Evolutionary conservation across 53 echinoderm and acorn worm genomes (phyloP).

Genomic region (Henricia sp.): DNA sequence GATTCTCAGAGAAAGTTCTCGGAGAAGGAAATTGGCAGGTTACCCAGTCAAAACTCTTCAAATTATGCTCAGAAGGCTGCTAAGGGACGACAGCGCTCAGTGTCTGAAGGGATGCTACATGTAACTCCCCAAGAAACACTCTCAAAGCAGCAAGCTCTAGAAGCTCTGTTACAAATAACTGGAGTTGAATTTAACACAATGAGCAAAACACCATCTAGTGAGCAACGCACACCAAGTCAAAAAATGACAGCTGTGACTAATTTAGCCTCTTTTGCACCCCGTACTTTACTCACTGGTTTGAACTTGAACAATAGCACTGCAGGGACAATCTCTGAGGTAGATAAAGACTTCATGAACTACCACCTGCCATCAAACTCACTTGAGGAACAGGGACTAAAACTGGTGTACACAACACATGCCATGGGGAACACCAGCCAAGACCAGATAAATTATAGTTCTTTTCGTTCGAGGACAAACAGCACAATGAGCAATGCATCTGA

Average conservation of each 20-base stretch:
- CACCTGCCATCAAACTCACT: constrained; percentile 67
- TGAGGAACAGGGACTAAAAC: constrained; percentile 72
- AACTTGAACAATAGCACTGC: constrained; percentile 22
- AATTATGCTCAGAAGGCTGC: constrained; percentile 29
- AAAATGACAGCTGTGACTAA: constrained; percentile 2
- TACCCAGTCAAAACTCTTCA: neutral
- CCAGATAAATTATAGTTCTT: constrained; percentile 43
- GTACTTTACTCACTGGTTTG: constrained; percentile 26
- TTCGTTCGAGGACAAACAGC: constrained; percentile 56
- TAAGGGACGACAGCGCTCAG: constrained; percentile 57
- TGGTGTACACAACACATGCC: constrained; percentile 67
- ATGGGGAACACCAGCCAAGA: constrained; percentile 34
- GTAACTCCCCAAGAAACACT: constrained; percentile 58
- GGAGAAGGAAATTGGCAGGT: constrained; percentile 34
- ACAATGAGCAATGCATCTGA: constrained; percentile 39
- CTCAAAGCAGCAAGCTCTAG: constrained; percentile 86
- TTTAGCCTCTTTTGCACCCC: neutral
- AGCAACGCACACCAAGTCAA: neutral
- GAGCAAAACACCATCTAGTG: constrained; percentile 47
- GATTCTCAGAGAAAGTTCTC: constrained; percentile 15
- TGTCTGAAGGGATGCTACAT: constrained; percentile 53
- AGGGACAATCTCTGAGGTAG: constrained; percentile 63
- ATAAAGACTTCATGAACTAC: constrained; percentile 67
- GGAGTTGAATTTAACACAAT: constrained; percentile 84
- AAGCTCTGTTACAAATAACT: constrained; percentile 93